Percentiles rank a stretch among this genome's conserved stretches.
These are phyloP conservation scores for Arge pagana DNA, from an alignment of 2,888 invertebrate genomes.

Conservation along the genomic window DNA sequence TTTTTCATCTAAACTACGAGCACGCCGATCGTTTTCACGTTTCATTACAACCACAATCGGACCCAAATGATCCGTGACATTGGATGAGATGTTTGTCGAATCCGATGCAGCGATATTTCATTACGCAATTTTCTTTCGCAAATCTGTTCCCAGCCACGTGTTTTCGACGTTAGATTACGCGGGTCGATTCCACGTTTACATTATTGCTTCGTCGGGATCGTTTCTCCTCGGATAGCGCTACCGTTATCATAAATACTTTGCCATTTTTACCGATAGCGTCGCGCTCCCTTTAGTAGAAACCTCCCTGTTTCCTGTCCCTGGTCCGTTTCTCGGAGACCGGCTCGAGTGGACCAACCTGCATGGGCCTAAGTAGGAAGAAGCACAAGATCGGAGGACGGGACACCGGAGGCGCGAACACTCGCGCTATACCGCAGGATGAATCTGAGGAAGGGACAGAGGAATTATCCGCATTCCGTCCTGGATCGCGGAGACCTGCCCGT, in stretches of 20 bases:
- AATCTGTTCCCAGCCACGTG: no score
- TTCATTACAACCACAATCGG: neutral
- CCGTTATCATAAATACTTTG: neutral
- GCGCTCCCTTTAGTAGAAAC: no score
- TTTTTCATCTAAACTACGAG: neutral
- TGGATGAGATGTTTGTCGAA: neutral
- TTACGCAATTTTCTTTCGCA: no score
- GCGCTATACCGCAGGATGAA: neutral
- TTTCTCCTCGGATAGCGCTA: conserved; percentile 6
- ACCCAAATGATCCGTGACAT: neutral
- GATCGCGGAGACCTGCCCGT: conserved; percentile 14
- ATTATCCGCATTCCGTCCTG: conserved; percentile 5
- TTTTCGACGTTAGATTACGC: no score
- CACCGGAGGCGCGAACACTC: neutral
- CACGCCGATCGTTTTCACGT: no score
- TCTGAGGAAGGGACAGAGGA: conserved; percentile 2
- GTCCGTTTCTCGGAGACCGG: no score
- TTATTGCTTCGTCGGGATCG: conserved; percentile 1
- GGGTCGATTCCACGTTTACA: conserved; percentile 1
- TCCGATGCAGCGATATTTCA: neutral
- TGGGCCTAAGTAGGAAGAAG: neutral
- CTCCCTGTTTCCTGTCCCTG: no score
- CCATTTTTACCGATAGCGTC: no score
- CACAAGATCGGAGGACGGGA: neutral
- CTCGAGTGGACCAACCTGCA: no score